Conservation (phyloP, 2,888 invertebrate genomes). For the Cactoblastis cactorum region DNA sequence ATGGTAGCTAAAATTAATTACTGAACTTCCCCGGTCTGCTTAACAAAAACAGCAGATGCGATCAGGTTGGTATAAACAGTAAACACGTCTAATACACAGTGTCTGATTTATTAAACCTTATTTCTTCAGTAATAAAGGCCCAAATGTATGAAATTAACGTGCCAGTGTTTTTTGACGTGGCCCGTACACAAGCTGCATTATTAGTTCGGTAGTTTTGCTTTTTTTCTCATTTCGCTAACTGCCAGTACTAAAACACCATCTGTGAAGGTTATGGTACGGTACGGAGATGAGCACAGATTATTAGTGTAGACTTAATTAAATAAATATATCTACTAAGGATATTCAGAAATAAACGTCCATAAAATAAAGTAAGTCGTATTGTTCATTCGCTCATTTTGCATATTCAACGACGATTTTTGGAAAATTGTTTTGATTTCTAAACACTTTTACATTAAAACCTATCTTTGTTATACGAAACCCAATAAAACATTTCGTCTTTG, state of each 20-base stretch:
- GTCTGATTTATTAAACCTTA: slow-evolving; percentile 45
- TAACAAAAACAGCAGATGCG: slow-evolving; percentile 74
- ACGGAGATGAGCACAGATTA: slow-evolving; percentile 38
- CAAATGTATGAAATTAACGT: neutral
- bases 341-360: too few relatives aligned
- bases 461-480: too few relatives aligned
- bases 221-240: slow-evolving; percentile 55
- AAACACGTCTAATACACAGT: slow-evolving; percentile 67
- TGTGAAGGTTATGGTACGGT: slow-evolving; percentile 54
- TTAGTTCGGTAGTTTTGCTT: slow-evolving; percentile 63
- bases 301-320: too few relatives aligned
- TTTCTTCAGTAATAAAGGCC: slow-evolving; percentile 31
- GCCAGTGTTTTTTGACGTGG: slow-evolving; percentile 7
- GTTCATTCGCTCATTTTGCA: too few relatives aligned
- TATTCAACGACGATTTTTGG: too few relatives aligned
- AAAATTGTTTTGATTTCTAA: too few relatives aligned
- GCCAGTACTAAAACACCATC: slow-evolving; percentile 63
- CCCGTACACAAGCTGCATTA: slow-evolving; percentile 58
- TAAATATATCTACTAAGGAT: too few relatives aligned
- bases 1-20: slow-evolving; percentile 69
- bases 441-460: too few relatives aligned
- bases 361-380: too few relatives aligned
- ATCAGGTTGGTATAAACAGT: slow-evolving; percentile 46
- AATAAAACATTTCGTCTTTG: too few relatives aligned
- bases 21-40: slow-evolving; percentile 52